Conservation (phyloP, 2,888 invertebrate genomes). For the Anarsia innoxiella region DNA sequence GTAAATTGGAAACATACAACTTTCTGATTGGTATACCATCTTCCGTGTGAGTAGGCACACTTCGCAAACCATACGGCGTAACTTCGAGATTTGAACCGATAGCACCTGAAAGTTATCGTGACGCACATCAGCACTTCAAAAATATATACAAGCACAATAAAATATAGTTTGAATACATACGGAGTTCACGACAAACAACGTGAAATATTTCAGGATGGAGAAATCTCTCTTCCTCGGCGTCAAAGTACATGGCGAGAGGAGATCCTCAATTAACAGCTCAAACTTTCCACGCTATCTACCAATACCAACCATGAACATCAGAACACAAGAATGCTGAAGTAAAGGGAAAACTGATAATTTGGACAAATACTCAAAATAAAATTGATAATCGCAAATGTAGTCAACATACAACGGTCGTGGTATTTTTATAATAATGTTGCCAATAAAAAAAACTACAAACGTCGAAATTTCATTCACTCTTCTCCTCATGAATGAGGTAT, state of each 20-base stretch:
- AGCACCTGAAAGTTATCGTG: constrained; percentile 38
- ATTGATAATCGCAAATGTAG: constrained; percentile 48
- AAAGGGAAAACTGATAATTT: constrained; percentile 49
- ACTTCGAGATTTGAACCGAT: constrained; percentile 41
- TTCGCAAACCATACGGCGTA: constrained; percentile 37
- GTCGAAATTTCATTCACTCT: constrained; percentile 3
- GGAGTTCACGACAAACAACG: constrained; percentile 50
- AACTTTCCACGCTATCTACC: constrained; percentile 22
- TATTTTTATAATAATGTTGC: constrained; percentile 32
- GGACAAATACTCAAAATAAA: constrained; percentile 51
- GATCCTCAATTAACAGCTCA: constrained; percentile 24
- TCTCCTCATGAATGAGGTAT: neutral
- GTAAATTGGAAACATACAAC: constrained; percentile 74
- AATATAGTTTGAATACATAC: constrained; percentile 44
- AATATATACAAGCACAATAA: constrained; percentile 1
- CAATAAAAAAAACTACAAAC: constrained; percentile 8
- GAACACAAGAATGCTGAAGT: constrained; percentile 33
- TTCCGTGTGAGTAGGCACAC: constrained; percentile 67
- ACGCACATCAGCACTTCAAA: neutral
- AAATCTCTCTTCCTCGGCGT: constrained; percentile 46
- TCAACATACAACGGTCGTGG: constrained; percentile 60
- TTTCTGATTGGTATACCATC: constrained; percentile 77
- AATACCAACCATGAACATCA: constrained; percentile 25
- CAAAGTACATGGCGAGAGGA: constrained; percentile 50
- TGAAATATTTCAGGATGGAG: constrained; percentile 52